phyloP scores from a whole-genome alignment of 2,113 vertebrate species.

The Neomonachus schauinslandi region DNA sequence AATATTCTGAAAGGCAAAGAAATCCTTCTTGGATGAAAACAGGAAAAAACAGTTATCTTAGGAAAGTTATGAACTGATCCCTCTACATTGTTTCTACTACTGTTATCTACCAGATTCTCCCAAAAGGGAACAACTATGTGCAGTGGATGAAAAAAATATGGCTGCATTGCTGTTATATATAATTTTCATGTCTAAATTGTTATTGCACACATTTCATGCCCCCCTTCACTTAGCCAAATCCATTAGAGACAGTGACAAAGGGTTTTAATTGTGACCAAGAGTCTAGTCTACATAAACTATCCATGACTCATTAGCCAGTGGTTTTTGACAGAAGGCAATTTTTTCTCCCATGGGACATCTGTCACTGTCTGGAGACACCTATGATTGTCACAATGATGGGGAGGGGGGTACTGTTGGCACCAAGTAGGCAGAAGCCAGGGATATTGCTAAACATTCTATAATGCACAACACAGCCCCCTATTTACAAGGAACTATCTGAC shows the following conservation, averaged over 20 bases:
- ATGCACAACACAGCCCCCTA: not conserved
- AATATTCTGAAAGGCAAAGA: slow-evolving; percentile 38
- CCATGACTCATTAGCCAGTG: not conserved
- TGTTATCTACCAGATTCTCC: slow-evolving; percentile 22
- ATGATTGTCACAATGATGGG: not conserved
- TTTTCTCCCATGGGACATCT: not conserved
- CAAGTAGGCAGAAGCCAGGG: not conserved
- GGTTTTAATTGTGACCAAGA: not conserved
- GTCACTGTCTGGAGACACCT: not conserved
- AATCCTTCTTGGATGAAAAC: slow-evolving; percentile 26
- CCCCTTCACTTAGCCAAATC: not conserved
- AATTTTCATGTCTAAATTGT: slow-evolving; percentile 3
- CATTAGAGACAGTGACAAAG: not conserved
- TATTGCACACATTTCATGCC: not conserved
- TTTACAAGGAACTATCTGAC: not conserved
- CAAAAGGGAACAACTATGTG: slow-evolving; percentile 7
- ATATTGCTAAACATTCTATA: not conserved
- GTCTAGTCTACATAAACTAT: not conserved
- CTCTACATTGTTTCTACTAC: not conserved
- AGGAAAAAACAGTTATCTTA: slow-evolving; percentile 4
- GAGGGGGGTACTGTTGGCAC: not conserved
- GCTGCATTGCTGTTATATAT: not conserved
- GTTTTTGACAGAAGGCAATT: not conserved
- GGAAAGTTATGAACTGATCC: not conserved
- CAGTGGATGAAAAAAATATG: not conserved